These are phyloP conservation scores for Doryteuthis pealeii DNA, from an alignment of 1,140 invertebrate genomes.

Conservation along the genomic window DNA sequence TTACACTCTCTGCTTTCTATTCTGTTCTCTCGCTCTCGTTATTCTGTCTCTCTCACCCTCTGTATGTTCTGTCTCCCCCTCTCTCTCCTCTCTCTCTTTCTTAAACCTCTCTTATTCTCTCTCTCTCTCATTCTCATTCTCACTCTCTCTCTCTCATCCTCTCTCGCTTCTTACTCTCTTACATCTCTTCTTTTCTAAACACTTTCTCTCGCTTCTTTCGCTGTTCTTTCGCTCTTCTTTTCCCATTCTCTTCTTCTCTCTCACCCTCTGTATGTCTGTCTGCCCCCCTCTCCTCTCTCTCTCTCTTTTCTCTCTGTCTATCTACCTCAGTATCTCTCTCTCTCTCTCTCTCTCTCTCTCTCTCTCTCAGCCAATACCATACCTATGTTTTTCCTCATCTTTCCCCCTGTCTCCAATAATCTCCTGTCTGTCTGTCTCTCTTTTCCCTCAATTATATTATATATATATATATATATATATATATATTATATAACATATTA, in stretches of 20 bases:
- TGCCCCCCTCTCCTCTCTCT: no score
- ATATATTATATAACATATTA: no score
- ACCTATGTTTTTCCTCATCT: no score
- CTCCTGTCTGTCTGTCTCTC: no score
- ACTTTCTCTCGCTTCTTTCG: background rate
- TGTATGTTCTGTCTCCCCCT: background rate
- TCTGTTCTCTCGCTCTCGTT: background rate
- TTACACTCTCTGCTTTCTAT: background rate
- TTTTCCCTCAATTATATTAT: no score
- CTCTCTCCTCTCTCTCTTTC: background rate
- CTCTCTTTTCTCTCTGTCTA: no score
- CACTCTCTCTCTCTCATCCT: background rate
- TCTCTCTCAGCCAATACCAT: no score
- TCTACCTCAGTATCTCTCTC: no score
- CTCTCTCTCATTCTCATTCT: background rate
- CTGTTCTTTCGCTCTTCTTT: background rate
- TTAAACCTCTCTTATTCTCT: background rate
- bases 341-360: no score
- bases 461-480: no score
- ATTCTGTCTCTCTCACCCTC: background rate
- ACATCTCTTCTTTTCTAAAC: background rate
- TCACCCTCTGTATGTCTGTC: no score
- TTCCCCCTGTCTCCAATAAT: no score
- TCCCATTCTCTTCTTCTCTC: background rate
- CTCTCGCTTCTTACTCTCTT: background rate